phyloP scores from a whole-genome alignment of 2,888 invertebrate genomes.

The Vanessa cardui region DNA sequence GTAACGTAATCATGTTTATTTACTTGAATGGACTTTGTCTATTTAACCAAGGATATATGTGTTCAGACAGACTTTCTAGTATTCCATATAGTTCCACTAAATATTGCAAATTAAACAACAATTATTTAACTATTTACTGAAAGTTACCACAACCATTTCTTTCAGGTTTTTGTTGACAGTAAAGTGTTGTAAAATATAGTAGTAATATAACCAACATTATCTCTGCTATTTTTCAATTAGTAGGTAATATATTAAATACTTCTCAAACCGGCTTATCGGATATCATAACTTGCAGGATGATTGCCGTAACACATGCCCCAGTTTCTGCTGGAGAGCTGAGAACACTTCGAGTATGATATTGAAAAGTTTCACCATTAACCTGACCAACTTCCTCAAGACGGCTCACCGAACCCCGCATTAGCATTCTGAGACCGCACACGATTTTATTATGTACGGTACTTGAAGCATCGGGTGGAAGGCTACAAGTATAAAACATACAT shows the following conservation, averaged over 20 bases:
- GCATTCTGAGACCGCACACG: conserved; percentile 20
- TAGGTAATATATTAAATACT: background rate
- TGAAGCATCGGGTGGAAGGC: background rate
- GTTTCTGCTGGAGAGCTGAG: conserved; percentile 15
- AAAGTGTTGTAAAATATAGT: too few relatives aligned
- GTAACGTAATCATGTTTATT: too few relatives aligned
- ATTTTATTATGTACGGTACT: conserved; percentile 15
- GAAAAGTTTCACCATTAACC: conserved; percentile 22
- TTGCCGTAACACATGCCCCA: conserved; percentile 4
- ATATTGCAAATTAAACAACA: too few relatives aligned
- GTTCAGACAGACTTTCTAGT: too few relatives aligned
- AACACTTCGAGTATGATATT: conserved; percentile 9
- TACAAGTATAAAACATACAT: background rate
- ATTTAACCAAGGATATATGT: too few relatives aligned
- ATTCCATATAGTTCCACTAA: too few relatives aligned
- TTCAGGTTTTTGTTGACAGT: too few relatives aligned
- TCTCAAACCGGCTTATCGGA: background rate
- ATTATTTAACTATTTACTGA: too few relatives aligned
- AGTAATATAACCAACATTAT: too few relatives aligned
- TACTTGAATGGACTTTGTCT: too few relatives aligned
- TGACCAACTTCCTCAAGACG: conserved; percentile 15
- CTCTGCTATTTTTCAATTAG: background rate
- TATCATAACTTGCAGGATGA: conserved; percentile 10
- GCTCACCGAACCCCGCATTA: conserved; percentile 14
- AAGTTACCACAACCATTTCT: too few relatives aligned